Conservation (phyloP, 2,888 invertebrate genomes). For the Nudaria mundana region DNA sequence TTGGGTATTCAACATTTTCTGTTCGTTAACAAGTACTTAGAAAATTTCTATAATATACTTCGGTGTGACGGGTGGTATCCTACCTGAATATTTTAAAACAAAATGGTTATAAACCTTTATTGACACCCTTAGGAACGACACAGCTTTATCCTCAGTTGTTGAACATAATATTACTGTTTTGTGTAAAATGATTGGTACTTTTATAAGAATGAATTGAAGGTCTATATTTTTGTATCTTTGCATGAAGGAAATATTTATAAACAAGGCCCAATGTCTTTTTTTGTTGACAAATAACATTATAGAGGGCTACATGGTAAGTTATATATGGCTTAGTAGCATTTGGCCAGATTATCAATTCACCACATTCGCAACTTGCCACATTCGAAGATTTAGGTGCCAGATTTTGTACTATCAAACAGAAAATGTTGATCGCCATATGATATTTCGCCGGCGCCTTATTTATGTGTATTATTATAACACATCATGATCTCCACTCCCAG, state of each 20-base stretch:
- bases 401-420: too few species aligned
- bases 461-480: too few species aligned
- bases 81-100: constrained; percentile 57
- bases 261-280: neutral
- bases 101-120: constrained; percentile 67
- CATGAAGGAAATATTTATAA: constrained; percentile 4
- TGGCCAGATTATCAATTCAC: too few species aligned
- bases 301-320: neutral
- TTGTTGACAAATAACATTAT: neutral
- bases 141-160: constrained; percentile 41
- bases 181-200: constrained; percentile 24
- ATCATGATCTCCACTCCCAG: too few species aligned
- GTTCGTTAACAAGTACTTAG: too few species aligned
- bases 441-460: too few species aligned
- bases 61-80: constrained; percentile 42
- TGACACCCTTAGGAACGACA: constrained; percentile 43
- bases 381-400: too few species aligned
- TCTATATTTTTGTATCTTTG: constrained; percentile 1
- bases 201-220: constrained; percentile 10
- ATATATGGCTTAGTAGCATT: neutral
- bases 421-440: too few species aligned
- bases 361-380: too few species aligned
- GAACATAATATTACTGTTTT: constrained; percentile 42
- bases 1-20: too few species aligned
- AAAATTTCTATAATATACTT: too few species aligned